Percentiles rank a stretch among this genome's conserved stretches.
Conservation (phyloP, 2,797 vertebrate genomes). For the Neopelma chrysocephalum region DNA sequence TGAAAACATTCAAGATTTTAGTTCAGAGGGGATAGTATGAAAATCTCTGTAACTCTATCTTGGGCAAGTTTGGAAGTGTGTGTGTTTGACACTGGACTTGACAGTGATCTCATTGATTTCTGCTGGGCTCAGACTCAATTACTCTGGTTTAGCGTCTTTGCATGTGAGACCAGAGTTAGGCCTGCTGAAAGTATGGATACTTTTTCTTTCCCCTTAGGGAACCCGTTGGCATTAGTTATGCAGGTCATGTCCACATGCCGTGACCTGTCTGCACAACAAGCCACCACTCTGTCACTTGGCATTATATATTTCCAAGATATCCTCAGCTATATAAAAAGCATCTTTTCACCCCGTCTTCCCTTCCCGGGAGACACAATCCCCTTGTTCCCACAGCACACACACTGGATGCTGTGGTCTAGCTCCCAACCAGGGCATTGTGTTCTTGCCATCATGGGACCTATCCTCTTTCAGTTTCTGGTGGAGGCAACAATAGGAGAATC, state of each 20-base stretch:
- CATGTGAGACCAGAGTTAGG: neutral
- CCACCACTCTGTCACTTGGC: neutral
- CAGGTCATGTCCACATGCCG: neutral
- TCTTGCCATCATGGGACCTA: neutral
- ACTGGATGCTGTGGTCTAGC: neutral
- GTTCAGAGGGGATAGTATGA: neutral
- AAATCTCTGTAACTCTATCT: neutral
- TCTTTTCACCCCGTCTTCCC: neutral
- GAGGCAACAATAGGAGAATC: neutral
- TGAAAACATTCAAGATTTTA: neutral
- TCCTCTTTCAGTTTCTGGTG: neutral
- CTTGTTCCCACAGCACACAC: neutral
- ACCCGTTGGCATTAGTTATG: neutral
- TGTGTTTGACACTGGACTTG: slow-evolving; percentile 12
- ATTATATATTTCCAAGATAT: neutral
- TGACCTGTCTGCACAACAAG: neutral
- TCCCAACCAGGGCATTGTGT: neutral
- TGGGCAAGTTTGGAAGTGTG: neutral
- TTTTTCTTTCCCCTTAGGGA: neutral
- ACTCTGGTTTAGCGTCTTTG: neutral
- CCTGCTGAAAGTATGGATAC: neutral
- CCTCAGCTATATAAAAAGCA: neutral
- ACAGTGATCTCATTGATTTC: slow-evolving; percentile 20
- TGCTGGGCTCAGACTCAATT: neutral
- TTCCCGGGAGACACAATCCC: neutral